These are phyloP conservation scores for Nephrotoma flavescens DNA, from an alignment of 2,888 invertebrate genomes.

Conservation along the genomic window DNA sequence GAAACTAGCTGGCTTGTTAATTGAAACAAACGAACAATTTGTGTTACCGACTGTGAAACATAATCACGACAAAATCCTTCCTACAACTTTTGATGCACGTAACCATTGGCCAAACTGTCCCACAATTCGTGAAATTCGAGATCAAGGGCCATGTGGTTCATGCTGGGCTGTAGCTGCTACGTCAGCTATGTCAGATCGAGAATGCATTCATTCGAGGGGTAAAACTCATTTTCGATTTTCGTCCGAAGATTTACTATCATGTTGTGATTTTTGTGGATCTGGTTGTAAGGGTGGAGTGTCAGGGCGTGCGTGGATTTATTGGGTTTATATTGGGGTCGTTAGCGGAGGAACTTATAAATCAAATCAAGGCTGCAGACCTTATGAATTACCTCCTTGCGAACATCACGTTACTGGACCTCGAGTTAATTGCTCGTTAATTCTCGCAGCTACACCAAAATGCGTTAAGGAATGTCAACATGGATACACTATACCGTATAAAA, in stretches of 20 bases:
- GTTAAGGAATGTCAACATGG: constrained; percentile 39
- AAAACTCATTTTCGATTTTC: constrained; percentile 48
- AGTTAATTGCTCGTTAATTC: constrained; percentile 38
- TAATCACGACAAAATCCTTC: constrained; percentile 33
- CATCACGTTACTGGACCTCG: constrained; percentile 65
- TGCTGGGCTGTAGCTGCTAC: constrained; percentile 92
- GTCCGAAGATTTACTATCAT: constrained; percentile 61
- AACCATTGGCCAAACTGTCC: constrained; percentile 74
- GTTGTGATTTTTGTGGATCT: constrained; percentile 56
- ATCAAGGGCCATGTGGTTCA: constrained; percentile 83
- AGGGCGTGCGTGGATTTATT: constrained; percentile 65
- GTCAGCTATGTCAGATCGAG: constrained; percentile 80
- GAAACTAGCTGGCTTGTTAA: constrained; percentile 7
- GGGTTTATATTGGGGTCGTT: constrained; percentile 62
- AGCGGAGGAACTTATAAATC: constrained; percentile 66
- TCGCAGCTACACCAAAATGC: constrained; percentile 54
- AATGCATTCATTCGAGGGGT: constrained; percentile 16
- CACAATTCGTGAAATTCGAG: constrained; percentile 65
- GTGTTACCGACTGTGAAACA: constrained; percentile 28
- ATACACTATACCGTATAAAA: neutral
- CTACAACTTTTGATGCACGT: constrained; percentile 68
- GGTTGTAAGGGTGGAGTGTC: constrained; percentile 62
- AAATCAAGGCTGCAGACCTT: constrained; percentile 60
- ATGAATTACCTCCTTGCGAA: constrained; percentile 65
- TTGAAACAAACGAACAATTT: constrained; percentile 15